Base-by-base conservation (phyloP, 2,113 vertebrate species). In the Pimephales promelas region DNA sequence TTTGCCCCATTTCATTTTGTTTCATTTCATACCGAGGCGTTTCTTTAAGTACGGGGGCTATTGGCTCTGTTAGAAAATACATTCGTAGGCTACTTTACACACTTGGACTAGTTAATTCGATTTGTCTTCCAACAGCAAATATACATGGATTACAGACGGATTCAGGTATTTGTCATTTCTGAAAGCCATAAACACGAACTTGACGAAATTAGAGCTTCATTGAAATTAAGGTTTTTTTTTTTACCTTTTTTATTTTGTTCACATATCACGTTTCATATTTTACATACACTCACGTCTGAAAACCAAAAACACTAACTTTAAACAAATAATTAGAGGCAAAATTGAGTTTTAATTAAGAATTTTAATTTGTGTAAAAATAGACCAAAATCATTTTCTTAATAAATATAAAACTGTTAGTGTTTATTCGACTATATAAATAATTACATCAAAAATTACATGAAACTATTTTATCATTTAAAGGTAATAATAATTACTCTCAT, bases 1-100 rank as follows among this genome's bases (percentile, higher is more conserved):
- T 43, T 85, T 77, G 49, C 43, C 59, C 61, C n/a, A 79, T 84
- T 71, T 83, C 59, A 78, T 82, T 83, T 76, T 52, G 47, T 57
- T 86, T 87, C 49, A 59, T 64, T 81, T 52, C 36, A 54, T 31
- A 24, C 3, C 9, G 2, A 31, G 18, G 22, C 13, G 49, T 77
- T 77, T 77, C 49, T 77, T 54, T 52, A 34, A 57, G 28, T 76
- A 28, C 24, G 20, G 68, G 18, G 6, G 28, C 74, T 34, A 36
- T 40, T 40, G 34, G 31, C 14, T 52, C 74, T 57, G 26, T 22
- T 40, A 13, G 8, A 54, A 45, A 71, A 43, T 49, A 49, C 8
- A 28, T 47, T 40, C 10, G 2, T 20, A n/a, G n/a, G n/a, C n/a
- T n/a, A 68, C 64, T 68, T 68, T 40, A 36, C 34, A 68, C 64